Conservation (phyloP, 2,888 invertebrate genomes). For the Eupithecia tripunctaria region DNA sequence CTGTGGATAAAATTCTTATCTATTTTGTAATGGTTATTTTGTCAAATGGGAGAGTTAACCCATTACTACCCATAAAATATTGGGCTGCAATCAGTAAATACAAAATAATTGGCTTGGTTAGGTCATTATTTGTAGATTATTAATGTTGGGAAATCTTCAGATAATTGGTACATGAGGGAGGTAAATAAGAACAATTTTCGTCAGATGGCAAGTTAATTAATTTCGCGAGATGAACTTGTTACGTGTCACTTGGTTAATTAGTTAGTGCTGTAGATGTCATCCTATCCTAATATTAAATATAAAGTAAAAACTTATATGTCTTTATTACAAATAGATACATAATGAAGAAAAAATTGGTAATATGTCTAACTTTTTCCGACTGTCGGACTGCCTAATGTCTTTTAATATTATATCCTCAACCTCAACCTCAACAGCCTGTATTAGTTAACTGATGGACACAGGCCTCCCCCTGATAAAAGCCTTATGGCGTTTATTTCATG, state of each 20-base stretch:
- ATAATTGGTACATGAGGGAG: not conserved
- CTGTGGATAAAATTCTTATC: no score
- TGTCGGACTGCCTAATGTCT: not conserved
- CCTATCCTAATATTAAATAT: constrained; percentile 9
- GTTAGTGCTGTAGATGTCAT: constrained; percentile 42
- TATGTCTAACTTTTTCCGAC: no score
- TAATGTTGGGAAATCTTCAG: not conserved
- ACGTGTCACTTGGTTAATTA: constrained; percentile 51
- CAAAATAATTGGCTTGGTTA: not conserved
- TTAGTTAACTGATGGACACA: no score
- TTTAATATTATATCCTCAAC: no score
- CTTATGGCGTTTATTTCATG: no score
- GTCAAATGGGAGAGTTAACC: not conserved
- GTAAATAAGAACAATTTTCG: constrained; percentile 36
- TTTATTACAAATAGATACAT: no score
- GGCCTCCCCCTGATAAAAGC: no score
- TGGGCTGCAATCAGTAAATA: not conserved
- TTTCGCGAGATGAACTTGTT: constrained; percentile 45
- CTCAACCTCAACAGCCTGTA: no score
- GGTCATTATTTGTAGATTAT: not conserved
- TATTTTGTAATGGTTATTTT: no score
- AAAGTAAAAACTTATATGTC: not conserved
- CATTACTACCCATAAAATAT: not conserved
- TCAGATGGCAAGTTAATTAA: constrained; percentile 43
- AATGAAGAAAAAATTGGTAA: no score